Evolutionary conservation across 2,888 invertebrate species (phyloP), one percentile per base, ranked within the genome.

Genomic region (Aspidiotus destructor): DNA sequence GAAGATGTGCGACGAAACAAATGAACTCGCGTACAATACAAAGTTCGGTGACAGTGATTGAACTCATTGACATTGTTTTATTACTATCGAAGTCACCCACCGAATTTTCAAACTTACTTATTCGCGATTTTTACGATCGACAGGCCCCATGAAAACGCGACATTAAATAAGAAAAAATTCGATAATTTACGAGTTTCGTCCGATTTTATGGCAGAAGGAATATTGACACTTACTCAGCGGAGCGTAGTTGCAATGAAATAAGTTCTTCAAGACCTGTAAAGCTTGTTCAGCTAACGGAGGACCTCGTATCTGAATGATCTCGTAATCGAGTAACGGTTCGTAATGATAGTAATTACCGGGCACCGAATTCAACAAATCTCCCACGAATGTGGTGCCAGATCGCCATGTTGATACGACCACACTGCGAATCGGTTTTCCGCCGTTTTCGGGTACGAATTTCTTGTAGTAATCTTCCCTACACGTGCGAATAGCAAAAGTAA

Each of bases 321-420:
- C 88, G 78, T 87, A 89, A 75, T 89, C 86, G 70, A 92, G 80
- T 71, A 93, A 79, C 44, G 93, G 93, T 78, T 94, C 93, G 76
- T 92, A 93, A 77, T 92, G 92, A 79, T 92, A 93, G 78, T 84
- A 93, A 77, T 88, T 92, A 42, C 86, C 91, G 16, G 92, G 92
- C 76, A 91, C 84, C 41, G 90, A 83, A 77, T 89, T 89, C 60
- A 92, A 77, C 57, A 92, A 84, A 75, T 92, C 92, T 67, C 92
- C 92, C 64, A 93, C 81, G 77, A 93, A 93, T 48, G 92, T 92
- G 17, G 92, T 92, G 8, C 93, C 93, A 7, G 91, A 90, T 73
- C 93, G 82, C 91, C 92, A 93, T 13, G 90, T 90, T n/a, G 92
- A 89, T 70, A 92, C 79, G 72, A 93, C 85, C 60, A 92, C 77